Evolutionary conservation across 2,113 vertebrate genomes (phyloP).

Genomic region (Grammomys dolichurus): DNA sequence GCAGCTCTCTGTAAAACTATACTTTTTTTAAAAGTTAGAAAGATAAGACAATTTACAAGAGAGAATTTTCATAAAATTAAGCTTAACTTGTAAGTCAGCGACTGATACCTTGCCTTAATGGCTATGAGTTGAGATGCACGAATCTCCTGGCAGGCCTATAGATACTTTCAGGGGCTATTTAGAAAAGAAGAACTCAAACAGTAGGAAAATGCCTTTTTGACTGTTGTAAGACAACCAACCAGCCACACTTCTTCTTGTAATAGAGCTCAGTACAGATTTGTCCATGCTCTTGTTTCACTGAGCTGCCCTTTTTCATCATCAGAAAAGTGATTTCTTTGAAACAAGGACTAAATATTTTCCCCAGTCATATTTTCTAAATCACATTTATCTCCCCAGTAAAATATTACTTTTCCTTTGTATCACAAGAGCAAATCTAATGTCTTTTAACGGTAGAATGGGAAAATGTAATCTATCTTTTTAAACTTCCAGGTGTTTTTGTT

Average conservation of each 20-base stretch:
- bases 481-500: not conserved
- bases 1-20: not conserved
- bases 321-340: slow-evolving; percentile 57
- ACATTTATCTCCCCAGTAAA: slow-evolving; percentile 55
- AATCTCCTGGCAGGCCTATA: not conserved
- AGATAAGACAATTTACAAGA: not conserved
- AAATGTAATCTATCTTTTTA: slow-evolving; percentile 41
- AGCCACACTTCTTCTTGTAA: slow-evolving; percentile 28
- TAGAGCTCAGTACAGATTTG: slow-evolving; percentile 32
- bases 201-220: slow-evolving; percentile 34
- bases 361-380: slow-evolving; percentile 48
- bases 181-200: slow-evolving; percentile 6
- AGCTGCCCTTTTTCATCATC: slow-evolving; percentile 18
- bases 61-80: slow-evolving; percentile 23
- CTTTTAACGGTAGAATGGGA: not conserved
- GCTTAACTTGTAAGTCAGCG: not conserved
- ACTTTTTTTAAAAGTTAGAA: not conserved
- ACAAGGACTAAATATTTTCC: slow-evolving; percentile 49
- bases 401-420: slow-evolving; percentile 57
- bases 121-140: not conserved
- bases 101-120: not conserved
- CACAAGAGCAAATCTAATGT: not conserved
- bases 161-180: not conserved
- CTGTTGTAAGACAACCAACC: slow-evolving; percentile 16
- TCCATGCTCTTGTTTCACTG: not conserved